Percentiles rank a stretch among this genome's conserved stretches.
Conservation (phyloP, 2,888 invertebrate genomes). For the Nomada fucata region DNA sequence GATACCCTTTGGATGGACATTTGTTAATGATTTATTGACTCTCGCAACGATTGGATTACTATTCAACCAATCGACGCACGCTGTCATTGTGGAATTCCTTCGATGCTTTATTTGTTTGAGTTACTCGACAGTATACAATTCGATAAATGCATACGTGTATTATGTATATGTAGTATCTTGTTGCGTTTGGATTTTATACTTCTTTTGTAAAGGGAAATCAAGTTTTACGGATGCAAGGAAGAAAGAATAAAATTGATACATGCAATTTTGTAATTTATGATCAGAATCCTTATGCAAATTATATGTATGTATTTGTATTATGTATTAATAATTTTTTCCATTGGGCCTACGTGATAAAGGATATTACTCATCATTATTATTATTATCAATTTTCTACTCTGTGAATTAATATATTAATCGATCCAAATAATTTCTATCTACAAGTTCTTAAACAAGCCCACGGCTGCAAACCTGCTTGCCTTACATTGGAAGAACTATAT, state of each 20-base stretch:
- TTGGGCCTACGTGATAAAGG: neutral
- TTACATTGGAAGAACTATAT: too few species aligned
- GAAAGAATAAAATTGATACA: neutral
- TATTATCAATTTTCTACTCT: neutral
- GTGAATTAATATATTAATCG: neutral
- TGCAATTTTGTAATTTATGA: neutral
- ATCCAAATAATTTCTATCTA: neutral
- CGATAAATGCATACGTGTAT: slow-evolving; percentile 58
- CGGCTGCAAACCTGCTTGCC: too few species aligned
- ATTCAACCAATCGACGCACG: slow-evolving; percentile 88
- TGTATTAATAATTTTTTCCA: neutral
- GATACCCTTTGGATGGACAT: slow-evolving; percentile 86
- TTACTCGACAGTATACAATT: slow-evolving; percentile 72
- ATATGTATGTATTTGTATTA: neutral
- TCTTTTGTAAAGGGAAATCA: slow-evolving; percentile 43
- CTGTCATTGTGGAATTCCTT: slow-evolving; percentile 87
- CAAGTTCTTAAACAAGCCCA: too few species aligned
- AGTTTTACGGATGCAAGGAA: neutral
- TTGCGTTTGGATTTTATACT: slow-evolving; percentile 72
- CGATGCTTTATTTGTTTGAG: slow-evolving; percentile 88
- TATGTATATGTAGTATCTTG: slow-evolving; percentile 67
- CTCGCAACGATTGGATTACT: slow-evolving; percentile 90
- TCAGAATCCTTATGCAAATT: neutral
- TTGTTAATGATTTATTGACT: slow-evolving; percentile 88
- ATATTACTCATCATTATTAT: neutral